Evolutionary conservation across 2,113 vertebrate genomes (phyloP), one percentile per base, ranked within the genome.

Genomic region (Desmodus rotundus): DNA sequence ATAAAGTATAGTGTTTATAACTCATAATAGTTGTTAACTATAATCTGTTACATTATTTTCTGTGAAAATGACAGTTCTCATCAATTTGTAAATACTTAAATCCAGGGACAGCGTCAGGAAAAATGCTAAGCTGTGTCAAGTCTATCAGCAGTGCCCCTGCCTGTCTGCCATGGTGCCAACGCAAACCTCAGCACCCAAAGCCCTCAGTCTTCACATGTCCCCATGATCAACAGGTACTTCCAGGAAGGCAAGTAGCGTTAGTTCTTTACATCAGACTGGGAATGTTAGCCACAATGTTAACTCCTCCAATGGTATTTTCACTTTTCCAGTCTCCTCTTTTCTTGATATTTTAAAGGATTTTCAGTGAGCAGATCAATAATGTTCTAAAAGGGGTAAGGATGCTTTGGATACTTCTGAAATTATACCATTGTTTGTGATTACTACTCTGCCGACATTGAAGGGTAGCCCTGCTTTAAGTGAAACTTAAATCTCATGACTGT

Each of bases 21-120:
- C 12, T 74, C 65, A 61, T 85, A 73, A 33, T 33, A 81, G 31
- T 19, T 68, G 28, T 76, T 94, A 81, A 61, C 41, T 54, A 87
- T 45, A 63, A 47, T 47, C n/a, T 95, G 24, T 41, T 50, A 80
- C 4, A 72, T 24, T 17, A 76, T 58, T 91, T 74, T 52, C 41
- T 68, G 50, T 58, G 56, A 76, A 87, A 94, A 85, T 33, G 52
- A 67, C 93, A 65, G 45, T 70, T 93, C 10, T 88, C 24, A 88
- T 74, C 14, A 90, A 68, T 91, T 92, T 86, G 17, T 22, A 94
- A 95, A 92, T 63, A 83, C 4, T 74, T 86, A 93, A 95, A 56
- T 67, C 54, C 26, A 70, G 58, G 8, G 52, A 81, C 12, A 45
- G 31, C 3, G 14, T 6, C 54, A 54, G 9, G 24, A 12, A 95